A percentile compares a stretch with the other conserved stretches of the same genome.
Evolutionary conservation across 2,113 vertebrate species (phyloP).

Genomic region (Phrynocephalus versicolor): DNA sequence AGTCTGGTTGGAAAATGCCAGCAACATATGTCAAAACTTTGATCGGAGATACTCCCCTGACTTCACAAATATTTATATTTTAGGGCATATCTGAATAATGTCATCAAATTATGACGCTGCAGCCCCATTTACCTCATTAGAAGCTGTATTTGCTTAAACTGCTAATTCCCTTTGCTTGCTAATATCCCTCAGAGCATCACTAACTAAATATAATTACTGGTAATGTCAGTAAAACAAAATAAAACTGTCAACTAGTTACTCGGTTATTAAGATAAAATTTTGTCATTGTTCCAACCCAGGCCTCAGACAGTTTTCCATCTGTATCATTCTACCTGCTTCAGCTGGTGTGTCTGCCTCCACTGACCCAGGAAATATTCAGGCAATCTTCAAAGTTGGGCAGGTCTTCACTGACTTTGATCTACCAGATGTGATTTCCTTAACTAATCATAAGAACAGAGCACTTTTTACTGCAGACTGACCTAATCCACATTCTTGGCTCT

Average conservation of each 20-base stretch:
- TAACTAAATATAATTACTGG: constrained; percentile 15
- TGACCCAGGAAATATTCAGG: neutral
- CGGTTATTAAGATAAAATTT: constrained; percentile 30
- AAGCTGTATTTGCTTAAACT: constrained; percentile 7
- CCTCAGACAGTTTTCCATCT: neutral
- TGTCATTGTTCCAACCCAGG: neutral
- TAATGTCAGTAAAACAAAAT: constrained; percentile 1
- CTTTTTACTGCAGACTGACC: too few species aligned
- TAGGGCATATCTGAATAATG: neutral
- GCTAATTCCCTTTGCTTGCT: neutral
- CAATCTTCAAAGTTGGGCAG: neutral
- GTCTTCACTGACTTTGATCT: neutral
- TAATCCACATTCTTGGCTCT: too few species aligned
- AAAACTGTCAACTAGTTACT: constrained; percentile 24
- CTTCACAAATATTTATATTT: constrained; percentile 46
- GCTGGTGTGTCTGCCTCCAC: neutral
- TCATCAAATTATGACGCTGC: rapidly evolving
- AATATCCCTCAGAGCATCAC: neutral
- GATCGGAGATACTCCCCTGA: constrained; percentile 39
- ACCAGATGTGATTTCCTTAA: neutral
- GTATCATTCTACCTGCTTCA: neutral
- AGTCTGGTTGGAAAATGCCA: constrained; percentile 59
- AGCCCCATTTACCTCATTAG: neutral
- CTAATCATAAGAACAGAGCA: too few species aligned
- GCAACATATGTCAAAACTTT: constrained; percentile 57